phyloP scores from a whole-genome alignment of 35 echinoderm and acorn worm genomes.

The Ophiothrix spiculata region DNA sequence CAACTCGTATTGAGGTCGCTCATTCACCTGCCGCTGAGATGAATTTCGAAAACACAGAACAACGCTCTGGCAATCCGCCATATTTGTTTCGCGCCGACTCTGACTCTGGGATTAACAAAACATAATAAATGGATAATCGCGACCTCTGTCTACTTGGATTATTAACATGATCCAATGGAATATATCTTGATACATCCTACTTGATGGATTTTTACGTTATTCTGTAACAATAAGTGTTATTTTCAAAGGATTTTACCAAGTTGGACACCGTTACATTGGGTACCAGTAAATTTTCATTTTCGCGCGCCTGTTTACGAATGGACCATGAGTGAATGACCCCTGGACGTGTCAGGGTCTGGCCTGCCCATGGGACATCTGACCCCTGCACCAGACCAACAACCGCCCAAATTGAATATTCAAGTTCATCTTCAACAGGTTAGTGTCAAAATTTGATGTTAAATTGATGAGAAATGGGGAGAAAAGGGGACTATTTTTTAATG shows the following conservation, averaged over 20 bases:
- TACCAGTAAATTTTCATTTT: conserved; percentile 72
- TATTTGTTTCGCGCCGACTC: conserved; percentile 64
- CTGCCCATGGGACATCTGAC: conserved; percentile 52
- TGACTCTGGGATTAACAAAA: conserved; percentile 33
- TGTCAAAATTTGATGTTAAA: neutral
- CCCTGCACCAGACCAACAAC: neutral
- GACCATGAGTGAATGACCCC: conserved; percentile 90
- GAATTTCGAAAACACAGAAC: conserved; percentile 60
- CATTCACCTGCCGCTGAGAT: conserved; percentile 35
- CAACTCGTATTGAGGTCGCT: too few species aligned
- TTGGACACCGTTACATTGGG: neutral
- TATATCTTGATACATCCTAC: conserved; percentile 11
- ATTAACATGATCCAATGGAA: conserved; percentile 26
- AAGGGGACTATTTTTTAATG: neutral
- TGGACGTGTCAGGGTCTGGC: conserved; percentile 51
- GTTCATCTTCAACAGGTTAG: conserved; percentile 1
- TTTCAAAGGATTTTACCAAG: conserved; percentile 26
- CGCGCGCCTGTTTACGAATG: conserved; percentile 88
- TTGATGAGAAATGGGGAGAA: neutral
- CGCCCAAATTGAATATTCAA: neutral
- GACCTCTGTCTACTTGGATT: conserved; percentile 38
- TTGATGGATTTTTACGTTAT: neutral
- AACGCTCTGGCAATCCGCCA: conserved; percentile 59
- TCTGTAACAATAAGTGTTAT: neutral
- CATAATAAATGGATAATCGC: conserved; percentile 15